Base-by-base conservation (phyloP, 2,888 invertebrate genomes). In the Hipparchia sbordonii region DNA sequence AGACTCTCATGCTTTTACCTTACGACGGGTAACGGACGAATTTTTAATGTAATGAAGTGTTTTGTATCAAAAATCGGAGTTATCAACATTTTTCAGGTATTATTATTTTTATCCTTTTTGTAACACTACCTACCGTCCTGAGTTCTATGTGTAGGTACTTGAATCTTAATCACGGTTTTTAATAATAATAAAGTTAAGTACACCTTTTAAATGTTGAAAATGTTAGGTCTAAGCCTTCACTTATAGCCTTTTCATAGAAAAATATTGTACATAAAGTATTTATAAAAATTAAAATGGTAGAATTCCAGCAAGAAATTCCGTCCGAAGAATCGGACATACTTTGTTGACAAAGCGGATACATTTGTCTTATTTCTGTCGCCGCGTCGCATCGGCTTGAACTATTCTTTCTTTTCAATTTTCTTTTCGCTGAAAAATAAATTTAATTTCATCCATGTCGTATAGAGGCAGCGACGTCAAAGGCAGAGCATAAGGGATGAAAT, bases 401-500 rank as follows among this genome's bases (percentile, higher is more conserved):
- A 57, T 52, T 23, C 51, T 59, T 68, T 61, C 61, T 60, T 61
- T 69, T 45, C 69, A 61, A 54, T 69, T 67, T 69, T 61, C 68
- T 61, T 69, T 52, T n/a, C 52, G 39, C 59, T 65, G 63, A 68
- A 72, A 63, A 72, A 51, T 72, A 63, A 63, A 68, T 74, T 74
- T 68, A 65, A 74, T 74, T 68, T 66, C 48, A 46, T 61, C 61
- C 63, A 59, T 65, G 68, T 68, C 65, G 65, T 68, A 23, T 23
- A 68, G 59, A 57, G 65, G 48, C 65, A 65, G 71, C 59, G 68
- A 67, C 65, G 71, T 74, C 71, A 74, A 74, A 71, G 68, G 33
- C 71, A 68, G 63, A 69, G 63, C 62, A 67, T 71, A 68, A 68
- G 68, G 48, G 67, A 67, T 73, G 73, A 70, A 63, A 72, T 72